A percentile compares a stretch with the other conserved stretches of the same genome.
These are phyloP conservation scores for Siniperca chuatsi DNA, from an alignment of 2,113 vertebrate genomes.

Conservation along the genomic window DNA sequence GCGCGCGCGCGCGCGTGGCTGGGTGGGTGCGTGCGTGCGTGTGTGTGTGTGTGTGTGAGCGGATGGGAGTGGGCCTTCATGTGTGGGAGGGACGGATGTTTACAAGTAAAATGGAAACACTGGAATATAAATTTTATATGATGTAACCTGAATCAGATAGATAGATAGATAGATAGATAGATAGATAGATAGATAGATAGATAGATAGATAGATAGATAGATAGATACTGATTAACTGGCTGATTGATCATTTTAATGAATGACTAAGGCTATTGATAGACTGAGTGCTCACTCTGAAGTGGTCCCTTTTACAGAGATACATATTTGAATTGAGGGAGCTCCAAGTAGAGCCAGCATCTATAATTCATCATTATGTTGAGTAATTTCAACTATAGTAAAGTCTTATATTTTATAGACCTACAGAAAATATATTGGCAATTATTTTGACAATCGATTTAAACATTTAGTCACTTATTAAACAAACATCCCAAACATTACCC, in stretches of 20 bases:
- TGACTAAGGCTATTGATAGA: neutral
- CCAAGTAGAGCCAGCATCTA: neutral
- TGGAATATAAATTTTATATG: neutral
- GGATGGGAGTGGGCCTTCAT: neutral
- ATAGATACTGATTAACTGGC: neutral
- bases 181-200: neutral
- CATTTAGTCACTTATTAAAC: no score
- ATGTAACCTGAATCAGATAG: neutral
- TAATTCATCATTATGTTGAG: neutral
- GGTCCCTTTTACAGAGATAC: neutral
- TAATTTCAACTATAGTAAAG: neutral
- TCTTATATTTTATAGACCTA: neutral
- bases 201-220: neutral
- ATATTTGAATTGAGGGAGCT: neutral
- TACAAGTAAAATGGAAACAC: constrained; percentile 38
- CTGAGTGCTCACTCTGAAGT: neutral
- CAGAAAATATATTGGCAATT: neutral
- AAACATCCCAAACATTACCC: no score
- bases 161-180: neutral
- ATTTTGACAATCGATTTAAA: neutral
- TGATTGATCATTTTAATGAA: neutral
- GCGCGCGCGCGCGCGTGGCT: neutral
- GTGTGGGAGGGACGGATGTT: constrained; percentile 43
- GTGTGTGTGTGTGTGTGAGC: neutral
- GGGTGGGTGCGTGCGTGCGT: neutral